A percentile compares a stretch with the other conserved stretches of the same genome.
These are phyloP conservation scores for Pecten maximus DNA, from an alignment of 2,888 invertebrate species.

Conservation along the genomic window DNA sequence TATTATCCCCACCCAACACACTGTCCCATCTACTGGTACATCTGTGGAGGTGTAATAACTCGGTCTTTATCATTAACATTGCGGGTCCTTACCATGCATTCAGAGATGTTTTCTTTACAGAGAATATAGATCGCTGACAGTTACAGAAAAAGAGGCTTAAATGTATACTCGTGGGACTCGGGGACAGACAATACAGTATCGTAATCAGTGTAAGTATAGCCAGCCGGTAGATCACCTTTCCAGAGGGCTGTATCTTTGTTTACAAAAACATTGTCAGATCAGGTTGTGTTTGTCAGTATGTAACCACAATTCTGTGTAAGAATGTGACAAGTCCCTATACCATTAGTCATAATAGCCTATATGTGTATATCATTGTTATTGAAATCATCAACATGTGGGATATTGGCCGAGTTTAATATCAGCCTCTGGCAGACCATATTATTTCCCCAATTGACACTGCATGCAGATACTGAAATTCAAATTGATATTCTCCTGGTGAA, in stretches of 20 bases:
- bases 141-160: slow-evolving; percentile 6
- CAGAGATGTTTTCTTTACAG: background rate
- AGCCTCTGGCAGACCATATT: no score
- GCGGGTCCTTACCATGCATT: background rate
- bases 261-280: background rate
- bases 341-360: background rate
- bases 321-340: background rate
- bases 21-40: background rate
- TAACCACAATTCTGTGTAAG: background rate
- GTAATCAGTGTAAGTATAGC: background rate
- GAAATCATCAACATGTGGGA: background rate
- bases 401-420: no score
- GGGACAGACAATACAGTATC: background rate
- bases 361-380: background rate
- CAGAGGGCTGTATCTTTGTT: background rate
- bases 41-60: background rate
- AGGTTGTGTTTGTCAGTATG: background rate
- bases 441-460: no score
- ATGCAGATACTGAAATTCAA: no score
- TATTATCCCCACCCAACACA: background rate
- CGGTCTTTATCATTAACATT: slow-evolving; percentile 11
- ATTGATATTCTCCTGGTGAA: no score
- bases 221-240: background rate
- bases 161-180: background rate
- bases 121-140: background rate